phyloP scores from a whole-genome alignment of 2,888 invertebrate species.

The Ypsolopha scabrella region DNA sequence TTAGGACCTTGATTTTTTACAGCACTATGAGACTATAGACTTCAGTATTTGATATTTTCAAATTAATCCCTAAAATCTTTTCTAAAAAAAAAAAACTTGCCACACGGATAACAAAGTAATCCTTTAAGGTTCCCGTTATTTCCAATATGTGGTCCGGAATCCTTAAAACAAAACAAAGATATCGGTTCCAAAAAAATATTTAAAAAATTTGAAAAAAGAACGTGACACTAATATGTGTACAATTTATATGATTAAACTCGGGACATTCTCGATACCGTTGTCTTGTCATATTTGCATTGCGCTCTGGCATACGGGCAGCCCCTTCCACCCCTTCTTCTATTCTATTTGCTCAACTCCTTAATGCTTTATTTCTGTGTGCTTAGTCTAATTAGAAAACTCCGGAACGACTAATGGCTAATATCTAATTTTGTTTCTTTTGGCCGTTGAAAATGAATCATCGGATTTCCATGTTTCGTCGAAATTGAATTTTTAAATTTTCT shows the following conservation, averaged over 20 bases:
- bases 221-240: not conserved
- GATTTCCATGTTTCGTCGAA: too few relatives aligned
- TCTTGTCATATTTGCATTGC: conserved; percentile 49
- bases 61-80: not conserved
- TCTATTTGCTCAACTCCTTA: conserved; percentile 63
- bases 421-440: conserved; percentile 29
- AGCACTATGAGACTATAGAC: too few relatives aligned
- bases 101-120: too few relatives aligned
- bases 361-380: conserved; percentile 67
- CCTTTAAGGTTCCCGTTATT: too few relatives aligned
- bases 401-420: conserved; percentile 45
- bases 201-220: not conserved
- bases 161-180: too few relatives aligned
- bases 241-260: conserved; percentile 1
- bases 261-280: conserved; percentile 15
- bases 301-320: conserved; percentile 37
- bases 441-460: too few relatives aligned
- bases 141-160: too few relatives aligned
- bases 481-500: conserved; percentile 22
- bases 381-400: conserved; percentile 68
- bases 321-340: conserved; percentile 37
- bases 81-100: not conserved
- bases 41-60: not conserved
- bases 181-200: too few relatives aligned
- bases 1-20: too few relatives aligned